phyloP scores from a whole-genome alignment of 1,140 invertebrate genomes.

The Oryctes rhinoceros region DNA sequence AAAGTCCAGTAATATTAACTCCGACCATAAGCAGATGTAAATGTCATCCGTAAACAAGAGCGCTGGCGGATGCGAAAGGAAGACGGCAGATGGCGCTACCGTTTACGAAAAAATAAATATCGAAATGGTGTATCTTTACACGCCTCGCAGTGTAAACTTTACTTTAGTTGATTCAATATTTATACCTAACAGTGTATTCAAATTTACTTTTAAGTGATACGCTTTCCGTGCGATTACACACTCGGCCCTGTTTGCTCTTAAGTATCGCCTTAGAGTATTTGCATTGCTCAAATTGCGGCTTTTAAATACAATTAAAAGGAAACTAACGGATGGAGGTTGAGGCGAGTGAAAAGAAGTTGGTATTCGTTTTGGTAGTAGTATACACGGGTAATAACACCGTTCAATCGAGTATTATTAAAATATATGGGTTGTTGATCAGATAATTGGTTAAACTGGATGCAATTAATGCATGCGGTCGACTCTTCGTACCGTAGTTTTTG shows the following conservation, averaged over 20 bases:
- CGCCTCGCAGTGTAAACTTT: slow-evolving; percentile 29
- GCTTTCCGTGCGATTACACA: slow-evolving; percentile 35
- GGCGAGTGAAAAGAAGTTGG: slow-evolving; percentile 3
- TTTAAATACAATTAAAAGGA: slow-evolving; percentile 28
- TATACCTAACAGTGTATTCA: slow-evolving; percentile 37
- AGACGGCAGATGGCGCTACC: slow-evolving; percentile 23
- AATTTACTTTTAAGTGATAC: slow-evolving; percentile 38
- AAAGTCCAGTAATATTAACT: slow-evolving; percentile 25
- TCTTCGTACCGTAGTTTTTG: slow-evolving; percentile 36
- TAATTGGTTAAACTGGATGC: slow-evolving; percentile 41
- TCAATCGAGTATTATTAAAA: slow-evolving; percentile 40
- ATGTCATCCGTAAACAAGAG: slow-evolving; percentile 33
- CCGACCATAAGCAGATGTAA: slow-evolving; percentile 28
- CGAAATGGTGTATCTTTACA: slow-evolving; percentile 12
- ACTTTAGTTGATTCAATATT: slow-evolving; percentile 38
- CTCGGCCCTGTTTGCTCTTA: slow-evolving; percentile 10
- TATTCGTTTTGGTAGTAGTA: slow-evolving; percentile 17
- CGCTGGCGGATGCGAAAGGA: slow-evolving; percentile 1
- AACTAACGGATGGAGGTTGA: neutral
- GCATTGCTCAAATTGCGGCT: slow-evolving; percentile 24
- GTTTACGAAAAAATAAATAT: slow-evolving; percentile 38
- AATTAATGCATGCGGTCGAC: slow-evolving; percentile 37
- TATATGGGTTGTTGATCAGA: slow-evolving; percentile 42
- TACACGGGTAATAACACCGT: slow-evolving; percentile 30
- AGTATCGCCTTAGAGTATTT: slow-evolving; percentile 17